phyloP scores from a whole-genome alignment of 2,888 invertebrate genomes.

The Leptopilina myrica region DNA sequence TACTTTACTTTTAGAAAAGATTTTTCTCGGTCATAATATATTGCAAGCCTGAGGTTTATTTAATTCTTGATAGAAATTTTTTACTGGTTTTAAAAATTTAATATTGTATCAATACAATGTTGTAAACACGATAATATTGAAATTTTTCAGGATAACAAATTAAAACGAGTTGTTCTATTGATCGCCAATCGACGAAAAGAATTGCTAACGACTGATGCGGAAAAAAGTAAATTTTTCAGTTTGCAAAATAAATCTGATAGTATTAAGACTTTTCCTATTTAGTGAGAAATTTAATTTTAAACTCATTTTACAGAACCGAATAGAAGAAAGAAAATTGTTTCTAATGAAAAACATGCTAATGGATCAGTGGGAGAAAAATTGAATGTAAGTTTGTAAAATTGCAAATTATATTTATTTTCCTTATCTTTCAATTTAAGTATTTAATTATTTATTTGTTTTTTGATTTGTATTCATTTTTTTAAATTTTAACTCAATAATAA shows the following conservation, averaged over 20 bases:
- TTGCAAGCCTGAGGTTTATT: too few relatives aligned
- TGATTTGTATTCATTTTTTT: too few relatives aligned
- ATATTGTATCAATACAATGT: too few relatives aligned
- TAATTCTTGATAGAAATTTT: too few relatives aligned
- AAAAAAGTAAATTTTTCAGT: background rate
- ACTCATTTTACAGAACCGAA: background rate
- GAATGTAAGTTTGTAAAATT: background rate
- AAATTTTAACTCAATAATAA: too few relatives aligned
- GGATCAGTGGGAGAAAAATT: background rate
- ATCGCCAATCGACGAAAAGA: background rate
- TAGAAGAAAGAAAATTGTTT: too few relatives aligned
- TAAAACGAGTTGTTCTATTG: background rate
- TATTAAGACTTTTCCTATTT: background rate
- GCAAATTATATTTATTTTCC: background rate
- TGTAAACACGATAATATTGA: too few relatives aligned
- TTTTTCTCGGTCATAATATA: too few relatives aligned
- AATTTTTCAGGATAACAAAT: background rate
- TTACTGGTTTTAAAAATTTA: too few relatives aligned
- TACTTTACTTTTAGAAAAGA: too few relatives aligned
- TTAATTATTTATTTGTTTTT: too few relatives aligned
- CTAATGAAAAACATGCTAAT: background rate
- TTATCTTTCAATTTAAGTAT: too few relatives aligned
- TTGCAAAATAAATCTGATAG: background rate
- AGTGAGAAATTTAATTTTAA: background rate
- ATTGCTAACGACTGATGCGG: background rate